phyloP scores from a whole-genome alignment of 2,797 vertebrate species.

The Enteromius paludinosus region DNA sequence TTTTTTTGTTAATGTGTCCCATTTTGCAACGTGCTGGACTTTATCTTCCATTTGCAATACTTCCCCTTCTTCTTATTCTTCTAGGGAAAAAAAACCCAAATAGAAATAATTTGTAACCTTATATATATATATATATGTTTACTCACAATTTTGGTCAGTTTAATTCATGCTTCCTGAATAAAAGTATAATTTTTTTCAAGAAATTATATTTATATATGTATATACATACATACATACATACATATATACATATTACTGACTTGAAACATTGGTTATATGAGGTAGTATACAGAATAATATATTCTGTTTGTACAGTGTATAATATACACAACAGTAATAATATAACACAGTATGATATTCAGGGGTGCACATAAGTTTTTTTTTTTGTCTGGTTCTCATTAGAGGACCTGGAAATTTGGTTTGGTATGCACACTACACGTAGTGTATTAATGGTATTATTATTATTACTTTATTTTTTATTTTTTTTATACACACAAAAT shows the following conservation, averaged over 20 bases:
- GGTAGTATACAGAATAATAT: not conserved
- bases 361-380: too few species aligned
- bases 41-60: not conserved
- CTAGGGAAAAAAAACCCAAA: not conserved
- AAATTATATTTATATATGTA: too few species aligned
- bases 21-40: not conserved
- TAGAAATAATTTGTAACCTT: not conserved
- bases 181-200: not conserved
- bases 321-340: not conserved
- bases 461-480: too few species aligned
- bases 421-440: too few species aligned
- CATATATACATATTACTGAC: too few species aligned
- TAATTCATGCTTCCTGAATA: not conserved
- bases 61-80: not conserved
- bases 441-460: too few species aligned
- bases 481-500: too few species aligned
- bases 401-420: too few species aligned
- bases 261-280: too few species aligned
- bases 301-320: not conserved
- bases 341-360: not conserved
- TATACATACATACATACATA: too few species aligned
- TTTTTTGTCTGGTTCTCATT: too few species aligned
- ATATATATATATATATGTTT: not conserved
- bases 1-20: not conserved
- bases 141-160: not conserved